Percentiles rank a stretch among this genome's conserved stretches.
Conservation (phyloP, 2,888 invertebrate genomes). For the Epirrhoe alternata region DNA sequence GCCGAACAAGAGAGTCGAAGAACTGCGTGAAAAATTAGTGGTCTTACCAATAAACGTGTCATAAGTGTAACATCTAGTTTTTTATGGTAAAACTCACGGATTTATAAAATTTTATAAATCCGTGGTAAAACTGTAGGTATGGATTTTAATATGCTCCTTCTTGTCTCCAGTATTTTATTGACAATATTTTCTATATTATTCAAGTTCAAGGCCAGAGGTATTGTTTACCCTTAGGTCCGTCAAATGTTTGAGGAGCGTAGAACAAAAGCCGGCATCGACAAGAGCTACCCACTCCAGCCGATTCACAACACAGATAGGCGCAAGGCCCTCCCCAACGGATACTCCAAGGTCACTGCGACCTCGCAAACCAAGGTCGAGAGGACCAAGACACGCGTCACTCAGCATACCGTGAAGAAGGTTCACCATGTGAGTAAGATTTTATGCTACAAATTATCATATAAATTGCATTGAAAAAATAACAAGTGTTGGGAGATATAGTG, state of each 20-base stretch:
- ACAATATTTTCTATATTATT: background rate
- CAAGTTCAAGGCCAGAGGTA: background rate
- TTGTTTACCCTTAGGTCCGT: constrained; percentile 85
- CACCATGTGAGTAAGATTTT: constrained; percentile 54
- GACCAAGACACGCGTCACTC: constrained; percentile 54
- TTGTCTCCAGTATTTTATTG: too few species aligned
- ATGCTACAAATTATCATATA: too few species aligned
- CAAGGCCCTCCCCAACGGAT: constrained; percentile 71
- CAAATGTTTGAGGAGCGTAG: constrained; percentile 95
- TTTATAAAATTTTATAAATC: too few species aligned
- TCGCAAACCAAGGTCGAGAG: constrained; percentile 55
- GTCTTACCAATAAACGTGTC: too few species aligned
- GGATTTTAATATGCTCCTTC: too few species aligned
- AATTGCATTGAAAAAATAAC: too few species aligned
- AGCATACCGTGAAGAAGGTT: constrained; percentile 63
- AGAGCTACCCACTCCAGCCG: constrained; percentile 92
- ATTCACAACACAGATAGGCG: constrained; percentile 83
- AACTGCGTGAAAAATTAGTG: too few species aligned
- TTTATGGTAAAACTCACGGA: too few species aligned
- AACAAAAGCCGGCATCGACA: constrained; percentile 90
- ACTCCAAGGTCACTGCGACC: constrained; percentile 62
- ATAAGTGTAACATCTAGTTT: too few species aligned
- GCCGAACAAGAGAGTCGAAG: too few species aligned
- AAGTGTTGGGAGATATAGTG: too few species aligned
- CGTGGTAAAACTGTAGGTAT: too few species aligned